Percentiles rank a stretch among this genome's conserved stretches.
Conservation (phyloP, 2,888 invertebrate species). For the Drosophila lacicola region DNA sequence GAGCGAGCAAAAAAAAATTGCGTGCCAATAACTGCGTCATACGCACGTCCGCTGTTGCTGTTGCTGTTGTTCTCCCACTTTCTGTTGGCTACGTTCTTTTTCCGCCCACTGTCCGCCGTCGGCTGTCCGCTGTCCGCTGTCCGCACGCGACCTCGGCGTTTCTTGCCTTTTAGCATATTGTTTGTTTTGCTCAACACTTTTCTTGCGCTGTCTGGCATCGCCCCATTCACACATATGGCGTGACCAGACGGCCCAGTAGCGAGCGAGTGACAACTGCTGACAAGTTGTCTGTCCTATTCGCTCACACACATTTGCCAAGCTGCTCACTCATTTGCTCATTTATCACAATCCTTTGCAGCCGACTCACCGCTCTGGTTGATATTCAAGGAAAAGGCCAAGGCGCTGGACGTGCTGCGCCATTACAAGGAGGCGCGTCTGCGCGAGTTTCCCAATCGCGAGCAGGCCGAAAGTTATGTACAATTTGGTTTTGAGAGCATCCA, state of each 20-base stretch:
- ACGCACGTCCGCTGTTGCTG: constrained; percentile 47
- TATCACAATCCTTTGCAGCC: constrained; percentile 54
- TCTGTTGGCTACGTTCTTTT: not conserved
- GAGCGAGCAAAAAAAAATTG: not conserved
- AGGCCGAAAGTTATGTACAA: constrained; percentile 91
- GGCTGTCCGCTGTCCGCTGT: not conserved
- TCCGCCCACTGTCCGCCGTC: constrained; percentile 1
- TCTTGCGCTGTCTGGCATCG: constrained; percentile 36
- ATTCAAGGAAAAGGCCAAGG: constrained; percentile 90
- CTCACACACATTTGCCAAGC: not conserved
- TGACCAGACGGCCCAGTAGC: constrained; percentile 31
- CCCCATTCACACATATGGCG: constrained; percentile 46
- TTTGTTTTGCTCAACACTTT: constrained; percentile 74
- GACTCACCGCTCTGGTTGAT: constrained; percentile 85
- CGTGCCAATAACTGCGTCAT: constrained; percentile 69
- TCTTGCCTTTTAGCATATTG: constrained; percentile 22
- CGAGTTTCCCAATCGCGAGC: constrained; percentile 89
- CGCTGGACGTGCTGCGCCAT: constrained; percentile 90
- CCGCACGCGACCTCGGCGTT: constrained; percentile 5
- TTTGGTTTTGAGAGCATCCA: constrained; percentile 88
- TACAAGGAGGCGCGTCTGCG: constrained; percentile 93
- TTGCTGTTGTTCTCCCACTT: constrained; percentile 12
- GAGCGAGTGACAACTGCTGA: constrained; percentile 9
- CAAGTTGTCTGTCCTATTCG: constrained; percentile 8
- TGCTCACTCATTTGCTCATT: not conserved